Base-by-base conservation (phyloP, 2,888 invertebrate species). In the Amphipyra tragopoginis region DNA sequence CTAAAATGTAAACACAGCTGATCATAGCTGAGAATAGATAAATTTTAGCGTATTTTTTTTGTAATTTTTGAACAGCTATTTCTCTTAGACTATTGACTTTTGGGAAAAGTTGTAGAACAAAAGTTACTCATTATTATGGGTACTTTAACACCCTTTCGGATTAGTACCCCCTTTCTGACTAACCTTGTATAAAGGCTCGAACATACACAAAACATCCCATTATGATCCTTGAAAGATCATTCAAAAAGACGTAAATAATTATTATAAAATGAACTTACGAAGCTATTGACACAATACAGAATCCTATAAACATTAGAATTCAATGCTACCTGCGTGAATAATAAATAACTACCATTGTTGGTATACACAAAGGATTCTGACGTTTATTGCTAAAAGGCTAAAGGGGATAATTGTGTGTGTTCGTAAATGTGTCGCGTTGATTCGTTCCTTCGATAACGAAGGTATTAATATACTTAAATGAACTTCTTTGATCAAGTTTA, bases 281-380 rank as follows among this genome's bases (percentile, higher is more conserved):
- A 39, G 29, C 7, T 15, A 33, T 48, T 26, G 13, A 53, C 29
- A 48, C 55, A 52, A 58, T 55, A 47, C 42, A 53, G 38, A 34
- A 39, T 40, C 53, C 47, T 50, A 48, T 63, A 78, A 78, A 76
- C 68, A 78, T 72, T 68, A 52, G 42, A 63, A 72, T 75, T 75
- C 64, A 67, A 71, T 71, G 49, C 70, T n/a, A 52, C 38, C 45
- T 44, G 33, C 52, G 29, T 47, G 56, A 48, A 60, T 63, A 61
- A 64, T 50, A 58, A 40, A 64, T 50, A 58, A 40, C 45, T 10
- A 7, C 62, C 49, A 77, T 75, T 66, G 64, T 66, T 40, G 52
- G 40, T 29, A 5, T 34, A 14, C 36, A 39, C 56, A 61, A 58
- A 45, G 49, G 33, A 75, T 47, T 50, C 38, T 51, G 13, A 45